Conservation (phyloP, 2,888 invertebrate species). For the Chouioia cunea region DNA sequence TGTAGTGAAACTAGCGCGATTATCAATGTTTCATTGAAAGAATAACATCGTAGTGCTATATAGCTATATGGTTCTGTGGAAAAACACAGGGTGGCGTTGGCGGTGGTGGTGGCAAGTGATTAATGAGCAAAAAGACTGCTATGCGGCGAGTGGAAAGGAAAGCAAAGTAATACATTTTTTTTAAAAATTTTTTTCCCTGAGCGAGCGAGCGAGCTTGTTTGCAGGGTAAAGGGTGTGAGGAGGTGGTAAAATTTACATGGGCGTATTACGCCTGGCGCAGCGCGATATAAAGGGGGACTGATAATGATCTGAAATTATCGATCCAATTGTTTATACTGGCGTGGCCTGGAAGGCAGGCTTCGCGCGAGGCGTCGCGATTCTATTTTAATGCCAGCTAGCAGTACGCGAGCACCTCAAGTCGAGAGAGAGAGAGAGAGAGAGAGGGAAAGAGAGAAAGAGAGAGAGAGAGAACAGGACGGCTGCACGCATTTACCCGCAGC, state of each 20-base stretch:
- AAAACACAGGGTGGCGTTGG: no score
- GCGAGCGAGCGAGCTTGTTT: not conserved
- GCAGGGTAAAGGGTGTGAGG: not conserved
- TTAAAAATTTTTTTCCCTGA: not conserved
- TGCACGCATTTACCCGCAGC: constrained; percentile 41
- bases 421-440: no score
- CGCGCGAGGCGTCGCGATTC: constrained; percentile 57
- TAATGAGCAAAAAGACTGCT: constrained; percentile 25
- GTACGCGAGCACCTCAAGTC: constrained; percentile 41
- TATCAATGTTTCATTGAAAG: no score
- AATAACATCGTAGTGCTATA: no score
- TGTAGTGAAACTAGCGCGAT: no score
- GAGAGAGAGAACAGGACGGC: no score
- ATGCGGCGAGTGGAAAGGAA: constrained; percentile 27
- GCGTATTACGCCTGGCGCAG: constrained; percentile 54
- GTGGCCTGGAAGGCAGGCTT: no score
- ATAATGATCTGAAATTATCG: constrained; percentile 68
- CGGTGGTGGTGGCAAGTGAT: constrained; percentile 11
- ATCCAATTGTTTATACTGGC: constrained; percentile 66
- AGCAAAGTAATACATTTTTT: constrained; percentile 33
- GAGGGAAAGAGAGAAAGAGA: no score
- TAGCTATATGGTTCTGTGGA: no score
- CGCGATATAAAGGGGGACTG: constrained; percentile 62
- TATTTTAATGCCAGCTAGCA: constrained; percentile 58
- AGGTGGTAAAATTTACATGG: constrained; percentile 58